Percentiles rank a stretch among this genome's conserved stretches.
These are phyloP conservation scores for Hirtodrosophila duncani DNA, from an alignment of 2,888 invertebrate species.

Conservation along the genomic window DNA sequence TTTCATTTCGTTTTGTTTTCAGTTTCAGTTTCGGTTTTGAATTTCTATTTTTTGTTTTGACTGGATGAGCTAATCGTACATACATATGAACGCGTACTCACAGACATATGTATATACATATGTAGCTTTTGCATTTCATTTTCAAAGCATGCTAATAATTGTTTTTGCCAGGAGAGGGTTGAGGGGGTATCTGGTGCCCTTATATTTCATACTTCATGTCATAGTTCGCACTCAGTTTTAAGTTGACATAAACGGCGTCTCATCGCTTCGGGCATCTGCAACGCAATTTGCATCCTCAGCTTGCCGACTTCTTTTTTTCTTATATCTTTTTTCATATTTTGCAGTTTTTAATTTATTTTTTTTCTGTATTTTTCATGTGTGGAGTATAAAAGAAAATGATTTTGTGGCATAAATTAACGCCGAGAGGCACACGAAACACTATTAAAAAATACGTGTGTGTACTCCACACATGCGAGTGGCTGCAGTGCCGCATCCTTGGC, in stretches of 20 bases:
- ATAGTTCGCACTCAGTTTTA: slow-evolving; percentile 71
- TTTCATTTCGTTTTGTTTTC: slow-evolving; percentile 38
- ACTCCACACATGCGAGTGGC: slow-evolving; percentile 39
- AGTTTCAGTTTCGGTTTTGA: slow-evolving; percentile 59
- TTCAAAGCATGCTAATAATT: slow-evolving; percentile 1
- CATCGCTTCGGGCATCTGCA: slow-evolving; percentile 61
- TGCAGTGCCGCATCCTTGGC: slow-evolving; percentile 10
- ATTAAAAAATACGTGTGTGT: slow-evolving; percentile 70
- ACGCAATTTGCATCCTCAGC: slow-evolving; percentile 41
- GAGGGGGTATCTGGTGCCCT: slow-evolving; percentile 32
- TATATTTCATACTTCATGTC: slow-evolving; percentile 62
- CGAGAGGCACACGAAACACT: slow-evolving; percentile 75
- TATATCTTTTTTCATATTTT: slow-evolving; percentile 47
- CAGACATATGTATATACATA: slow-evolving; percentile 13
- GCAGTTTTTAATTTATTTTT: slow-evolving; percentile 50
- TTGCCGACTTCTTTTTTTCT: slow-evolving; percentile 25
- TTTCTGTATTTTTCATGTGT: slow-evolving; percentile 51
- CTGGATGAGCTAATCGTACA: slow-evolving; percentile 50
- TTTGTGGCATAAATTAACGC: slow-evolving; percentile 77
- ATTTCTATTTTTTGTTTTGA: too few species aligned
- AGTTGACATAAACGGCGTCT: slow-evolving; percentile 68
- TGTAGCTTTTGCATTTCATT: slow-evolving; percentile 19
- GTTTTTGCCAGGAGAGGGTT: slow-evolving; percentile 5
- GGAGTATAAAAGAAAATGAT: slow-evolving; percentile 74
- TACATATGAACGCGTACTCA: neutral